Percentiles rank a stretch among this genome's conserved stretches.
These are phyloP conservation scores for Drosophila insularis DNA, from an alignment of 1,140 invertebrate species.

Conservation along the genomic window DNA sequence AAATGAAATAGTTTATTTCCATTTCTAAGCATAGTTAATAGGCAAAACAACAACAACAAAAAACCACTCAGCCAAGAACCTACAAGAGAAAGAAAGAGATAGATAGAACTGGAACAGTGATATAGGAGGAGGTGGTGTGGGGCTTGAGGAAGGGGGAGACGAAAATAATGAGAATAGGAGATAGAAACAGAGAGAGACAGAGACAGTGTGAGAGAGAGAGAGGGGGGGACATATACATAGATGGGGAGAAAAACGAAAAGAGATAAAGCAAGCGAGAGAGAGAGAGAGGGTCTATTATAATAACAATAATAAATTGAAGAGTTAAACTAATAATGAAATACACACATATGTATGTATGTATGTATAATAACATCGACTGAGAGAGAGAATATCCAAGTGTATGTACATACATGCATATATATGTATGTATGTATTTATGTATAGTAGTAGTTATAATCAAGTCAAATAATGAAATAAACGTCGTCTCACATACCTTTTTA, in stretches of 20 bases:
- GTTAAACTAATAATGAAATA: conserved; percentile 78
- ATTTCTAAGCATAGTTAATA: conserved; percentile 68
- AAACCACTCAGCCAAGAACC: conserved; percentile 31
- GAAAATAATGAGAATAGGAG: conserved; percentile 31
- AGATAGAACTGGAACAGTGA: conserved; percentile 12
- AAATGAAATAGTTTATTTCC: conserved; percentile 58
- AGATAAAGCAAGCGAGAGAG: not conserved
- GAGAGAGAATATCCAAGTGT: conserved; percentile 15
- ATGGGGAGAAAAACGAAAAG: conserved; percentile 23
- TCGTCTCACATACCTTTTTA: conserved; percentile 74
- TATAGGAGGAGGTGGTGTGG: not conserved
- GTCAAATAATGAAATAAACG: conserved; percentile 55
- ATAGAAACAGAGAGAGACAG: conserved; percentile 18
- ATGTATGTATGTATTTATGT: conserved; percentile 29
- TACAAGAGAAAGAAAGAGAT: conserved; percentile 27
- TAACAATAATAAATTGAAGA: conserved; percentile 80
- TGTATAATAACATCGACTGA: too few species aligned
- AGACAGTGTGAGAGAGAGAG: conserved; percentile 33
- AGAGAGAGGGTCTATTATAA: conserved; percentile 52
- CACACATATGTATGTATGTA: conserved; percentile 4
- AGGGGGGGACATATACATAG: conserved; percentile 24
- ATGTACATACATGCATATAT: conserved; percentile 6
- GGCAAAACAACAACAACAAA: conserved; percentile 54
- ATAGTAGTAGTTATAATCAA: conserved; percentile 56
- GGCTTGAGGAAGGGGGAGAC: not conserved